phyloP scores from a whole-genome alignment of 2,888 invertebrate species.

The Mellilla xanthometata region DNA sequence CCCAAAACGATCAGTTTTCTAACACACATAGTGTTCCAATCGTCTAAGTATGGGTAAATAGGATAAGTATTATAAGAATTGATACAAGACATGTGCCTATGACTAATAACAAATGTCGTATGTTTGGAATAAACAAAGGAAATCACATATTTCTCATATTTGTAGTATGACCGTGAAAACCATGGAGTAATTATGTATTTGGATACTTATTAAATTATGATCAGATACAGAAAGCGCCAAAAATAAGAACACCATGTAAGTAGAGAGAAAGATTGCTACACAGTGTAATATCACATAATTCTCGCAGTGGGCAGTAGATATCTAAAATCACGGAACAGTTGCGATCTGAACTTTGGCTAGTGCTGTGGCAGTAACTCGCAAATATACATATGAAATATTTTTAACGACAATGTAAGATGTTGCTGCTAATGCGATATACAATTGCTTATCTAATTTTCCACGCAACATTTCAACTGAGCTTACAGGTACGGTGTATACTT shows the following conservation, averaged over 20 bases:
- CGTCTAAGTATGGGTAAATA: too few relatives aligned
- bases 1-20: too few relatives aligned
- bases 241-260: conserved; percentile 22
- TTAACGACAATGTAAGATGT: conserved; percentile 3
- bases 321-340: conserved; percentile 30
- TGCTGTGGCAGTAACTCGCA: neutral
- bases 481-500: conserved; percentile 27
- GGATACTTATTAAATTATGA: too few relatives aligned
- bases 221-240: too few relatives aligned
- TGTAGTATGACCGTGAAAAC: too few relatives aligned
- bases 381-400: neutral
- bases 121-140: too few relatives aligned
- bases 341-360: conserved; percentile 10
- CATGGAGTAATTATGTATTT: too few relatives aligned
- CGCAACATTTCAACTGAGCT: conserved; percentile 15
- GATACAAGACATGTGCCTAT: too few relatives aligned
- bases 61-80: too few relatives aligned
- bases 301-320: conserved; percentile 19
- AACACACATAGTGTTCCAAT: too few relatives aligned
- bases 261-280: conserved; percentile 18
- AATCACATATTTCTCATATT: too few relatives aligned
- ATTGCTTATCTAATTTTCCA: conserved; percentile 4
- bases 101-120: too few relatives aligned
- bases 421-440: neutral
- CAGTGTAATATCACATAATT: conserved; percentile 28